These are phyloP conservation scores for Cloeon dipterum DNA, from an alignment of 2,888 invertebrate species.

Conservation along the genomic window DNA sequence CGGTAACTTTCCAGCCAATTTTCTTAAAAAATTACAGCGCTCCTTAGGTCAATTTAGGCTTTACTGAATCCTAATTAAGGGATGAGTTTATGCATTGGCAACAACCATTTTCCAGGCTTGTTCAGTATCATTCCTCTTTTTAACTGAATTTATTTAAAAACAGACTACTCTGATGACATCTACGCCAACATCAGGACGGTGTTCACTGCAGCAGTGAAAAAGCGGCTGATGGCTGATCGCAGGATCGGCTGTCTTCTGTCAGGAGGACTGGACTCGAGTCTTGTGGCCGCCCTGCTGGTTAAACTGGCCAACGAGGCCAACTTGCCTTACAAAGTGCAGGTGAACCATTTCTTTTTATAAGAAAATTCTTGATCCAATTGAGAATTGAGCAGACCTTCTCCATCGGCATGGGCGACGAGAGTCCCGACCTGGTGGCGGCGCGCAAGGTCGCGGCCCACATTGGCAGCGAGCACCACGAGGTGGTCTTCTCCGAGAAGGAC, in stretches of 20 bases:
- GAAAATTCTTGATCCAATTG: not conserved
- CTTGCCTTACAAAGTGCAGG: constrained; percentile 42
- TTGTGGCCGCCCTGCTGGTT: constrained; percentile 49
- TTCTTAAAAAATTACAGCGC: too few species aligned
- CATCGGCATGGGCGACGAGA: constrained; percentile 61
- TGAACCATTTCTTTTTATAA: constrained; percentile 9
- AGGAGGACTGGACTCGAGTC: constrained; percentile 68
- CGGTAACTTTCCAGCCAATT: too few species aligned
- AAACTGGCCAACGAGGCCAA: constrained; percentile 35
- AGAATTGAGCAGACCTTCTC: constrained; percentile 44
- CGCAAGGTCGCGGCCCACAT: constrained; percentile 60
- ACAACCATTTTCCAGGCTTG: too few species aligned
- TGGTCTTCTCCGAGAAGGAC: constrained; percentile 66
- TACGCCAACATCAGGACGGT: constrained; percentile 35
- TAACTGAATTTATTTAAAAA: too few species aligned
- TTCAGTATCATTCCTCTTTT: too few species aligned
- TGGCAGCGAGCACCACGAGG: constrained; percentile 75
- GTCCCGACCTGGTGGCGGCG: constrained; percentile 75
- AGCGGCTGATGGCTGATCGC: constrained; percentile 64
- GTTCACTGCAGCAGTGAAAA: constrained; percentile 47
- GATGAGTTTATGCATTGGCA: too few species aligned
- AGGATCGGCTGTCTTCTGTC: constrained; percentile 68
- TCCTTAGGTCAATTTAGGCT: too few species aligned
- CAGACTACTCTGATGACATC: too few species aligned
- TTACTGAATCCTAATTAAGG: too few species aligned